phyloP scores from a whole-genome alignment of 2,888 invertebrate genomes.

The Thecocarcelia acutangulata region DNA sequence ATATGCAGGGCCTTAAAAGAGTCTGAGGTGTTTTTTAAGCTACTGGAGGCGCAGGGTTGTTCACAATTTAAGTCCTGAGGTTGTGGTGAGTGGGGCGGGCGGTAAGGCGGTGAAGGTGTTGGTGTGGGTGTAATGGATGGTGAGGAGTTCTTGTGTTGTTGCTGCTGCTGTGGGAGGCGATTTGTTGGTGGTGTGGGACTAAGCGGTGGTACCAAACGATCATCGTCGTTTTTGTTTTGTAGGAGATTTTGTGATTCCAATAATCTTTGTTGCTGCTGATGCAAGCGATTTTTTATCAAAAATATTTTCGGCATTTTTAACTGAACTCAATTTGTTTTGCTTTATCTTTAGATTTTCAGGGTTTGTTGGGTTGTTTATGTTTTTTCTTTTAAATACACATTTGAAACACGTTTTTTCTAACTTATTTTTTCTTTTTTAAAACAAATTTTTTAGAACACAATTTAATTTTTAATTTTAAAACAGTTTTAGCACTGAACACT shows the following conservation, averaged over 20 bases:
- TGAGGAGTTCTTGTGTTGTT: constrained; percentile 7
- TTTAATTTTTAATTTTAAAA: constrained; percentile 53
- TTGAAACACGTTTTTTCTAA: constrained; percentile 4
- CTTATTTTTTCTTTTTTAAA: constrained; percentile 9
- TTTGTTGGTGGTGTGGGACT: constrained; percentile 82
- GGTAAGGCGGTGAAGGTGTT: constrained; percentile 61
- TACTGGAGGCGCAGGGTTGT: constrained; percentile 14
- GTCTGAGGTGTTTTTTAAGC: constrained; percentile 49
- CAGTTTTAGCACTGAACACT: constrained; percentile 68
- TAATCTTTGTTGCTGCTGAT: constrained; percentile 93
- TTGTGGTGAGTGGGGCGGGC: constrained; percentile 70
- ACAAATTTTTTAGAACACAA: constrained; percentile 34
- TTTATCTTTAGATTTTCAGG: constrained; percentile 6
- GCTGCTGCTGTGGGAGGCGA: constrained; percentile 75
- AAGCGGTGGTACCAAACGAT: constrained; percentile 84
- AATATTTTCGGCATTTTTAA: constrained; percentile 94
- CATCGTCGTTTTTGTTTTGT: constrained; percentile 84
- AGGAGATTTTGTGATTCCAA: constrained; percentile 92
- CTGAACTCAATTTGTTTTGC: constrained; percentile 38
- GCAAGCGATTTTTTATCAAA: constrained; percentile 93
- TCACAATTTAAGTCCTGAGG: constrained; percentile 72
- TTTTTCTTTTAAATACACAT: constrained; percentile 14
- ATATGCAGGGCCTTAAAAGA: constrained; percentile 63
- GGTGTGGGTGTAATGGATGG: constrained; percentile 45
- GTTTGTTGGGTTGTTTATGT: constrained; percentile 16